Base-by-base conservation (phyloP, 2,888 invertebrate genomes). In the Himalopsyche kuldschensis region DNA sequence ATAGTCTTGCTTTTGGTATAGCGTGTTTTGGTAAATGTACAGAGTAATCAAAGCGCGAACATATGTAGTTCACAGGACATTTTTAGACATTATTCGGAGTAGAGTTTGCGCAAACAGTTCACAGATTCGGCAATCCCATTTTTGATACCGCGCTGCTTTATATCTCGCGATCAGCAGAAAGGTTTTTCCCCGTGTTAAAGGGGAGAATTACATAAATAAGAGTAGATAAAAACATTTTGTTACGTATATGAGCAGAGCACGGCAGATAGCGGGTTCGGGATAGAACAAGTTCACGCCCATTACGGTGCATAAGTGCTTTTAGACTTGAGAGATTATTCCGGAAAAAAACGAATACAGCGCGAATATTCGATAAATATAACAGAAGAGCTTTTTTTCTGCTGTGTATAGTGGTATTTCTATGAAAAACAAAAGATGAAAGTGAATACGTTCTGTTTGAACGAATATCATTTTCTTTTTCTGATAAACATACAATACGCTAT, bases 141-240 rank as follows among this genome's bases (percentile, higher is more conserved):
- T 83, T 77, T 80, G 80, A 83, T 80, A 47, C 55, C 63, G 78
- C 77, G 78, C 78, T 75, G 81, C 79, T 84, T 81, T 82, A 32
- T 79, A 75, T 78, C 31, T 76, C 35, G 81, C 79, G 81, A 85
- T 81, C 69, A 83, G 75, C 55, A 80, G 69, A 77, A 75, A 84
- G 84, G 84, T 81, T 85, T 86, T 86, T 85, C 75, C 82, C 85
- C 75, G 41, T 78, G 82, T 78, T 79, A 82, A 78, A 83, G 84
- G 82, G 83, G 84, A 83, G 78, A 41, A 83, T 83, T 79, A 84
- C 85, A 85, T 84, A 85, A 85, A 85, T 84, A 85, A 83, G 82
- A 78, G 79, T 81, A 85, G 85, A 85, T 85, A 85, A 85, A 78
- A 85, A 83, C 83, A 79, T 85, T 76, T 80, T 80, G 81, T 81